These are phyloP conservation scores for Cepaea hortensis DNA, from an alignment of 2,888 invertebrate species.

Conservation along the genomic window DNA sequence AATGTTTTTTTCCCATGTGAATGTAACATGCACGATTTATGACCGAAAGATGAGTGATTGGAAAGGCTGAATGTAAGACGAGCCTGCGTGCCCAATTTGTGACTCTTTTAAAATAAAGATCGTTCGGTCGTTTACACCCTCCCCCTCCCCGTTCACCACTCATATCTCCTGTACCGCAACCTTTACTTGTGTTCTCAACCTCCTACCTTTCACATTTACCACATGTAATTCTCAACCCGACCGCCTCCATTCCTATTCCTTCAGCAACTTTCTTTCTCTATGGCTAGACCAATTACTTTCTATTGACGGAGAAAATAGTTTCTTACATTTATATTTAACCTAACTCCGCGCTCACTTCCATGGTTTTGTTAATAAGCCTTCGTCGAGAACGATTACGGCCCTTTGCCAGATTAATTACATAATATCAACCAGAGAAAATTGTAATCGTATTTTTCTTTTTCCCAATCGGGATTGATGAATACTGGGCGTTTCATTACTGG, in stretches of 20 bases:
- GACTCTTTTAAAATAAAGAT: no score
- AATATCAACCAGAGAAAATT: conserved; percentile 39
- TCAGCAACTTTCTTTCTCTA: not conserved
- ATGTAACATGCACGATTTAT: no score
- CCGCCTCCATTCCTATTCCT: not conserved
- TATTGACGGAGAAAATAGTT: conserved; percentile 14
- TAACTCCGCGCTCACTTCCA: not conserved
- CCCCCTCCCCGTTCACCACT: not conserved
- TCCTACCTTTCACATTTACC: not conserved
- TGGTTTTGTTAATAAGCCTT: conserved; percentile 24
- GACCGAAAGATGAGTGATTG: no score
- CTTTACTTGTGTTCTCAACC: not conserved
- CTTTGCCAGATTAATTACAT: conserved; percentile 35
- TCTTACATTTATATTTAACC: conserved; percentile 7
- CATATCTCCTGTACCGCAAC: not conserved
- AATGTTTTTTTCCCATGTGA: no score
- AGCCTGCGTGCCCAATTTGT: no score
- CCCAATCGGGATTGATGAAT: conserved; percentile 5
- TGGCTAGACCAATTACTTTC: not conserved
- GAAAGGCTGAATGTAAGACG: no score
- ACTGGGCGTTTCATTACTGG: conserved; percentile 23
- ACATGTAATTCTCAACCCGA: no score
- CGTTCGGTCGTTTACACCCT: no score
- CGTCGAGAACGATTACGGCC: conserved; percentile 14
- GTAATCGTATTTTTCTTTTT: conserved; percentile 6